Percentiles rank a stretch among this genome's conserved stretches.
Evolutionary conservation across 2,888 invertebrate genomes (phyloP).

Genomic region (Rotaria sp.): DNA sequence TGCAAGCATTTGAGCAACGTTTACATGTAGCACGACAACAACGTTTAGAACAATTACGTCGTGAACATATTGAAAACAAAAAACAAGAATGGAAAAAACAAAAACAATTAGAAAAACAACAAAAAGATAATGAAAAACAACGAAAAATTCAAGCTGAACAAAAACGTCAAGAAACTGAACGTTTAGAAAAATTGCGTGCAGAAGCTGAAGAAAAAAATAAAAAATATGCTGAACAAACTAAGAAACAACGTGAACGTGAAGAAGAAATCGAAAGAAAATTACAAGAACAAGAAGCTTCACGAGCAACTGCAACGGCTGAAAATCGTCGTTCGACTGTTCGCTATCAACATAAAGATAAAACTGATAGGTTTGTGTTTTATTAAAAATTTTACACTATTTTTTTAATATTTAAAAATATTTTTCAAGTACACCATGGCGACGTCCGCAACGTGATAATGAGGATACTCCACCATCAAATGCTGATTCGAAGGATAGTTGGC

Average conservation of each 20-base stretch:
- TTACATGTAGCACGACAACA: slow-evolving; percentile 18
- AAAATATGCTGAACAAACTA: slow-evolving; percentile 28
- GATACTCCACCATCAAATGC: neutral
- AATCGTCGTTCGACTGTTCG: neutral
- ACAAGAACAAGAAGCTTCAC: neutral
- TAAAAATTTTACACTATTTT: neutral
- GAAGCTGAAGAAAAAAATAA: slow-evolving; percentile 12
- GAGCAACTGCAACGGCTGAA: neutral
- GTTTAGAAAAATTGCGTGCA: neutral
- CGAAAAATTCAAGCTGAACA: neutral
- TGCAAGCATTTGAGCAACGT: slow-evolving; percentile 32
- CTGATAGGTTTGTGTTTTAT: neutral
- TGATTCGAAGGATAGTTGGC: neutral
- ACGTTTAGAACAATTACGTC: slow-evolving; percentile 24
- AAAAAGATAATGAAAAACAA: neutral
- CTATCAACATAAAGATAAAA: neutral
- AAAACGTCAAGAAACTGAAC: neutral
- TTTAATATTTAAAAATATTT: neutral
- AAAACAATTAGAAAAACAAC: neutral
- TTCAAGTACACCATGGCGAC: neutral
- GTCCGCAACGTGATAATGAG: neutral
- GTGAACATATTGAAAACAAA: slow-evolving; percentile 30
- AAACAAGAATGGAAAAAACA: slow-evolving; percentile 32
- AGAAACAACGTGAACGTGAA: slow-evolving; percentile 35
- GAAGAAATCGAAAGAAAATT: slow-evolving; percentile 22